Conservation (phyloP, 2,888 invertebrate genomes). For the Drepanosiphum platanoidis region DNA sequence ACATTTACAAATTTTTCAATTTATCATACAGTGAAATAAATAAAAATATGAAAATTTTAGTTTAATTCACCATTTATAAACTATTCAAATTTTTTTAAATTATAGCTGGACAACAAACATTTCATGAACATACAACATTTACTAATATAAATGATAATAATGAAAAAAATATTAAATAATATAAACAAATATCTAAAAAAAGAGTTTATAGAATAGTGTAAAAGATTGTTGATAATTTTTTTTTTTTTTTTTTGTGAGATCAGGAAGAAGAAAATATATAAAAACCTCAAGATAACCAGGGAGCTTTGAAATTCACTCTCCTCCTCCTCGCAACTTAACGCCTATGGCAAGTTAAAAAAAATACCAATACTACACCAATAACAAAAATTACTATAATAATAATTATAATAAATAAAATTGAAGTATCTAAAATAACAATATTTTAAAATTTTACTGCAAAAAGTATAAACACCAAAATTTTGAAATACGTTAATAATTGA, state of each 20-base stretch:
- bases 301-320: conserved; percentile 21
- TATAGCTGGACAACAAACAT: conserved; percentile 27
- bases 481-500: conserved; percentile 2
- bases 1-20: neutral
- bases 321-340: conserved; percentile 38
- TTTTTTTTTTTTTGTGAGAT: conserved; percentile 37
- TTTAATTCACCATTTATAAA: neutral
- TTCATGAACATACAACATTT: neutral
- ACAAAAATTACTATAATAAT: conserved; percentile 38
- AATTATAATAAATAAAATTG: conserved; percentile 41
- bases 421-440: conserved; percentile 26
- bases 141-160: conserved; percentile 1
- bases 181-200: conserved; percentile 28
- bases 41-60: neutral
- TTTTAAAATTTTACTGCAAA: neutral
- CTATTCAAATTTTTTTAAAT: neutral
- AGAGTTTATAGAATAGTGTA: conserved; percentile 13
- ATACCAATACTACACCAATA: conserved; percentile 43
- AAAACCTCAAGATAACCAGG: conserved; percentile 17
- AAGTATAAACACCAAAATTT: conserved; percentile 4
- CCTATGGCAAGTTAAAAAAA: conserved; percentile 49
- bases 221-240: neutral
- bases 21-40: neutral
- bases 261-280: conserved; percentile 53
- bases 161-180: conserved; percentile 18